These are phyloP conservation scores for Dryobota labecula DNA, from an alignment of 2,888 invertebrate genomes.

Conservation along the genomic window DNA sequence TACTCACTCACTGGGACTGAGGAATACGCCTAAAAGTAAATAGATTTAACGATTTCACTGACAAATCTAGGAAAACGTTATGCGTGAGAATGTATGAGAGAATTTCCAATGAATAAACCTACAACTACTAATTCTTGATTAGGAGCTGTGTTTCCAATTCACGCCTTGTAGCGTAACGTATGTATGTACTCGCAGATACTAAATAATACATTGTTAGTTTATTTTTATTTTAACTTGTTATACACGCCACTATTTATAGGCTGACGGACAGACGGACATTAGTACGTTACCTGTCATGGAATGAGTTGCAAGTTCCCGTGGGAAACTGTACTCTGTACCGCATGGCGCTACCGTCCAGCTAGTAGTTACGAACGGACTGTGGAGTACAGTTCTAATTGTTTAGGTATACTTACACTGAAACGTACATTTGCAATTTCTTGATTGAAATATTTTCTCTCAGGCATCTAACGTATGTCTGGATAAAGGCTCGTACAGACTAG, in stretches of 20 bases:
- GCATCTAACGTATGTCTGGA: conserved; percentile 15
- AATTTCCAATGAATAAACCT: conserved; percentile 18
- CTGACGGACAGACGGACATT: conserved; percentile 3
- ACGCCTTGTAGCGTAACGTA: neutral
- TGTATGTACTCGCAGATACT: neutral
- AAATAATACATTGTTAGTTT: neutral
- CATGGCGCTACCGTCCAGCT: conserved; percentile 16
- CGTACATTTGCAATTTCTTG: conserved; percentile 1
- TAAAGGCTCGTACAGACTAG: too few species aligned
- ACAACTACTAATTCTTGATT: conserved; percentile 7
- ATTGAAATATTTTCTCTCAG: conserved; percentile 7
- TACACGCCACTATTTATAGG: conserved; percentile 11
- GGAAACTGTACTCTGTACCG: conserved; percentile 25
- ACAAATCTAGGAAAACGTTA: conserved; percentile 8
- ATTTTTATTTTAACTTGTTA: neutral
- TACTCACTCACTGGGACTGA: conserved; percentile 1
- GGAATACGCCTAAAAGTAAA: neutral
- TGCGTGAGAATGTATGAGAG: neutral
- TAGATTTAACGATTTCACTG: neutral
- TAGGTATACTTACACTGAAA: neutral
- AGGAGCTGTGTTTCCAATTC: neutral
- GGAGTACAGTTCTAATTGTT: neutral
- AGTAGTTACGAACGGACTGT: too few species aligned
- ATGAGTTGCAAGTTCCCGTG: conserved; percentile 47
- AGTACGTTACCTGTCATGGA: conserved; percentile 22